Conservation (phyloP, 2,888 invertebrate genomes). For the Dasysyrphus tricinctus region DNA sequence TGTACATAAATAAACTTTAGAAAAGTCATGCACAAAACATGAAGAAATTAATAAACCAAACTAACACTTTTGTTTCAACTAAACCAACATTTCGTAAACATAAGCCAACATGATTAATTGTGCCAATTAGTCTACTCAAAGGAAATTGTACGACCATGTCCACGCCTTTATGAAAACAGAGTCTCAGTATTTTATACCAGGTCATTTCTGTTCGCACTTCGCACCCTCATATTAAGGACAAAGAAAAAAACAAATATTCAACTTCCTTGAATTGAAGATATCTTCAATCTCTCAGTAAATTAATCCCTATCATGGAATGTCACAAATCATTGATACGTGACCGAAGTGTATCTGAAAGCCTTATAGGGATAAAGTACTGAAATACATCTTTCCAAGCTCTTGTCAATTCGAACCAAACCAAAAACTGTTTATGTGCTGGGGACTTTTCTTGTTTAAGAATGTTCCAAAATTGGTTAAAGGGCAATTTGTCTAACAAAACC, state of each 20-base stretch:
- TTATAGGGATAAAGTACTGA: constrained; percentile 14
- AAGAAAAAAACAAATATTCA: constrained; percentile 4
- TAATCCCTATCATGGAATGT: constrained; percentile 42
- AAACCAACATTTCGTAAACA: constrained; percentile 7
- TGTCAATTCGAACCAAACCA: constrained; percentile 13
- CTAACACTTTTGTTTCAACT: constrained; percentile 4
- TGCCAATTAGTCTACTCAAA: constrained; percentile 41
- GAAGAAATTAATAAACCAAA: constrained; percentile 24
- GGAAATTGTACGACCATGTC: not conserved
- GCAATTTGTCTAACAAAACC: not conserved
- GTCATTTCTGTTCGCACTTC: constrained; percentile 14
- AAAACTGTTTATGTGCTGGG: not conserved
- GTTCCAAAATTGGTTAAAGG: constrained; percentile 10
- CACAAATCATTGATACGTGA: constrained; percentile 56
- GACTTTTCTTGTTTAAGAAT: constrained; percentile 23
- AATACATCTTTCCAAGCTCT: constrained; percentile 19
- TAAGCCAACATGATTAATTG: constrained; percentile 40
- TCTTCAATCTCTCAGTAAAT: constrained; percentile 24
- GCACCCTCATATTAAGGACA: not conserved
- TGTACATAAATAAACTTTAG: not conserved
- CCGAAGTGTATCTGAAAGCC: constrained; percentile 36
- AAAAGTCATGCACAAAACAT: not conserved
- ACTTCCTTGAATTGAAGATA: constrained; percentile 10
- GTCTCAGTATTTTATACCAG: not conserved
- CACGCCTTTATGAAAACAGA: not conserved